phyloP scores from a whole-genome alignment of 2,113 vertebrate species.

The Bos indicus region DNA sequence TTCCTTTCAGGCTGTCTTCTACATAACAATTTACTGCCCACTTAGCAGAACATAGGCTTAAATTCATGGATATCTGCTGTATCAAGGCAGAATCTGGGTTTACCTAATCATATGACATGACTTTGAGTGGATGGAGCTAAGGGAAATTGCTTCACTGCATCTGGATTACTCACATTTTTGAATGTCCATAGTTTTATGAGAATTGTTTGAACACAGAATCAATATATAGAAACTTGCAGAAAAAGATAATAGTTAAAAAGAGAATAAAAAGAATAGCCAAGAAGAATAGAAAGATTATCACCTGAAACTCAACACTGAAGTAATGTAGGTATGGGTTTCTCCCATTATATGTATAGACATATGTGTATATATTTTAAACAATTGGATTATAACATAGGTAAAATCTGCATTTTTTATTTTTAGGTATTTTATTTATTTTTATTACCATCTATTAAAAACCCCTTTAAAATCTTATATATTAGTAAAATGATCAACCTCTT shows the following conservation, averaged over 20 bases:
- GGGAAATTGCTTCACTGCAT: background rate
- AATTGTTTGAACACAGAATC: background rate
- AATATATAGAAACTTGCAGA: background rate
- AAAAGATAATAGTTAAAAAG: background rate
- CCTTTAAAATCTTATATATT: background rate
- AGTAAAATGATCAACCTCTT: background rate
- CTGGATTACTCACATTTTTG: background rate
- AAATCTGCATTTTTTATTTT: background rate
- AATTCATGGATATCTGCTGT: background rate
- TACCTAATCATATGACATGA: background rate
- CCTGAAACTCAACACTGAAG: background rate
- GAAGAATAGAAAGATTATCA: background rate
- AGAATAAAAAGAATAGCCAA: background rate
- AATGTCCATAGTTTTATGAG: background rate
- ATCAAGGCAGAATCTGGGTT: background rate
- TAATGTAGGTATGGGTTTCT: background rate
- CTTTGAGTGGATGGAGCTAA: background rate
- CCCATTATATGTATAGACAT: background rate
- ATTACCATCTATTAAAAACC: background rate
- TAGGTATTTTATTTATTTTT: background rate
- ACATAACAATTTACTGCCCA: slow-evolving; percentile 59
- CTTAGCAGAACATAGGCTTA: background rate
- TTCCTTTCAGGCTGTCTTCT: slow-evolving; percentile 60
- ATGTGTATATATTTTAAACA: background rate
- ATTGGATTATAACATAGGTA: background rate